Evolutionary conservation across 2,113 vertebrate genomes (phyloP), one percentile per base, ranked within the genome.

Genomic region (Saimiri boliviensis): DNA sequence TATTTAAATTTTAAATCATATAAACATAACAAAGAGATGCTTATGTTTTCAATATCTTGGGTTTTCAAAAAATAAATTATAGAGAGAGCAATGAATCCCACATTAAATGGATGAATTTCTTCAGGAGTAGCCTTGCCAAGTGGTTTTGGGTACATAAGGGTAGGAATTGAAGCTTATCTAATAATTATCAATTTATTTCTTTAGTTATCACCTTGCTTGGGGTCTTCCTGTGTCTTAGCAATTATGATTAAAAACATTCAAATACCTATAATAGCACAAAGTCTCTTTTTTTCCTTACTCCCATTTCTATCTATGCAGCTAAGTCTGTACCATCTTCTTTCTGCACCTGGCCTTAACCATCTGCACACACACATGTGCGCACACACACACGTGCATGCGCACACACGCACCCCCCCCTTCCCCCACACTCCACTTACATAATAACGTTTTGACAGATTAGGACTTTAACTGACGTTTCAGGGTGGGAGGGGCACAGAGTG

Each of bases 1-100:
- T 70, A 76, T 82, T 94, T 86, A n/a, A 45, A 54, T 63, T 92
- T 80, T 81, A 16, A 85, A 85, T 86, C 12, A 86, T 92, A 52
- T 27, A 66, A 89, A 74, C 32, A 60, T 81, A 70, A 27, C 12
- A 63, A 81, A 80, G 37, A 70, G 30, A 47, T 90, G 13, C 82
- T 81, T 93, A 63, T 45, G 82, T 54, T 63, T 77, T 63, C 16
- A 70, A 77, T 79, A 68, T 49, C 10, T 35, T 76, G 25, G 1
- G 30, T 76, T 58, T 92, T 92, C 68, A 12, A 86, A 86, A 85
- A 89, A 73, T 12, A 49, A 37, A 58, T 14, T 70, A 49, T 21
- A 76, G 19, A 93, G 30, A 71, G 30, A 35, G 37, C 52, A 40
- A 16, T 12, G 21, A 71, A 37, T 6, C 40, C 17, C 23, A 90